Conservation (phyloP, 2,888 invertebrate species). For the Troides oblongomaculatus region DNA sequence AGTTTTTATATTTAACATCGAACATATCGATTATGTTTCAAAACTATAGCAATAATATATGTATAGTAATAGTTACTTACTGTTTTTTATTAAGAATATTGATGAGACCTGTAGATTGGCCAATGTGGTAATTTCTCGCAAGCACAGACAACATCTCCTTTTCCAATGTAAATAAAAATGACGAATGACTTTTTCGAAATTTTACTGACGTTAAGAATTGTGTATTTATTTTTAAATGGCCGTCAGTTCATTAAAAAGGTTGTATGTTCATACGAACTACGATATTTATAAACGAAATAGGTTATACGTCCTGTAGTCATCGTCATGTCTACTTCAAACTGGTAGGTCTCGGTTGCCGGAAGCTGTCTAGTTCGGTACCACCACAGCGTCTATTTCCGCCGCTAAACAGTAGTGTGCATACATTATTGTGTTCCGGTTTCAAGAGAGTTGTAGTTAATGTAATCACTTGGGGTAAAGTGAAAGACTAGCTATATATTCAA, state of each 20-base stretch:
- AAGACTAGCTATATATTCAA: no score
- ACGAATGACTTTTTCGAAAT: background rate
- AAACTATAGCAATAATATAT: background rate
- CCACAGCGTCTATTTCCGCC: no score
- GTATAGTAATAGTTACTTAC: background rate
- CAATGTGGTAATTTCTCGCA: background rate
- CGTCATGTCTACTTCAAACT: no score
- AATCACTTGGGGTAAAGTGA: no score
- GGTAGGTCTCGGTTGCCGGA: no score
- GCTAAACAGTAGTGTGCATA: no score
- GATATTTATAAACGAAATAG: no score
- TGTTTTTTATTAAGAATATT: slow-evolving; percentile 7
- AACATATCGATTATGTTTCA: background rate
- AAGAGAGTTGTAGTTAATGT: no score
- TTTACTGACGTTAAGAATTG: background rate
- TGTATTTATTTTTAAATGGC: background rate
- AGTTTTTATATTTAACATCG: background rate
- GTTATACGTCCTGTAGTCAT: no score
- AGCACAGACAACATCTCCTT: slow-evolving; percentile 6
- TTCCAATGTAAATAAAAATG: background rate
- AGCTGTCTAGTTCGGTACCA: no score
- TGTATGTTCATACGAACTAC: background rate
- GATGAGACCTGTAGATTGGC: background rate
- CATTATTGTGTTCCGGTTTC: no score
- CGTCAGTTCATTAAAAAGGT: background rate